phyloP scores from a whole-genome alignment of 1,140 invertebrate species.

The Drosophila rhopaloa region DNA sequence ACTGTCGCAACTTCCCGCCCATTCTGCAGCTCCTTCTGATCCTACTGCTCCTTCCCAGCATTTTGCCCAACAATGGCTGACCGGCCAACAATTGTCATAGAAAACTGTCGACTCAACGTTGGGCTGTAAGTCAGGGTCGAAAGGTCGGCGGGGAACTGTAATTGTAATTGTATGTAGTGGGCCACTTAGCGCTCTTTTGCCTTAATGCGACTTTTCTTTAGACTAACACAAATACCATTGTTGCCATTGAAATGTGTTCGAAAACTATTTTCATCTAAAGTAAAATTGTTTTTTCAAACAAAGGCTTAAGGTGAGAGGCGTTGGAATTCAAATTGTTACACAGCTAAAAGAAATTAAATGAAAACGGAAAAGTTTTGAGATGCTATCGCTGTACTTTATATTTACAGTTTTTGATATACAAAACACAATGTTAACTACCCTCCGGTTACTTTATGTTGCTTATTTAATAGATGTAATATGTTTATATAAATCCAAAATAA shows the following conservation, averaged over 20 bases:
- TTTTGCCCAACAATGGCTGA: constrained; percentile 56
- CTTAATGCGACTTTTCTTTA: constrained; percentile 65
- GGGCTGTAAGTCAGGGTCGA: constrained; percentile 21
- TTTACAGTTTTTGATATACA: no score
- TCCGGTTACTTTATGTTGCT: no score
- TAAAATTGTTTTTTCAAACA: constrained; percentile 36
- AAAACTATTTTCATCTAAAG: constrained; percentile 72
- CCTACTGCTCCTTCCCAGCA: background rate
- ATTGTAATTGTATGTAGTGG: constrained; percentile 79
- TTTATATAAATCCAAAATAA: no score
- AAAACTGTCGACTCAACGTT: constrained; percentile 64
- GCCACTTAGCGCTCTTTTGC: constrained; percentile 76
- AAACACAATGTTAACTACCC: no score
- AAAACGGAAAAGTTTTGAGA: no score
- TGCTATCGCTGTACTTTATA: background rate
- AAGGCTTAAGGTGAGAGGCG: constrained; percentile 1
- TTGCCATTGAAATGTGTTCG: constrained; percentile 65
- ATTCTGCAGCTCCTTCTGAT: constrained; percentile 1
- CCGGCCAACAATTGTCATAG: constrained; percentile 78
- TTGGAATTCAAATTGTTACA: constrained; percentile 8
- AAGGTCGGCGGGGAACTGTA: constrained; percentile 45
- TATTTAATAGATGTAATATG: no score
- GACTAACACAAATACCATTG: constrained; percentile 54
- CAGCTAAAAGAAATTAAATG: background rate
- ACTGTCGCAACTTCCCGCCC: constrained; percentile 42